Evolutionary conservation across 2,888 invertebrate genomes (phyloP).

Genomic region (Seira ritae): DNA sequence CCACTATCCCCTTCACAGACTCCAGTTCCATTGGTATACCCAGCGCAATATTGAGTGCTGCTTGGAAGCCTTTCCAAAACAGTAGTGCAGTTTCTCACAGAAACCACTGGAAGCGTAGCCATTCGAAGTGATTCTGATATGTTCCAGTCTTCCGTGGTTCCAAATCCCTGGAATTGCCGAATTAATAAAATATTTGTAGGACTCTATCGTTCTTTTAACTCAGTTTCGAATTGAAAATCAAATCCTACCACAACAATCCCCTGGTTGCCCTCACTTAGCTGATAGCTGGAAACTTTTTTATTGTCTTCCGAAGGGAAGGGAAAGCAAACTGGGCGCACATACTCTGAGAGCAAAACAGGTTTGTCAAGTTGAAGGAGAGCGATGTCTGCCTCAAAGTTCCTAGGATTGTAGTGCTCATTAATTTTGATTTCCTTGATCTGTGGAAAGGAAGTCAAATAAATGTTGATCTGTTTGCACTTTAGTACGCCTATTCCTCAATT

Average conservation of each 20-base stretch:
- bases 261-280: slow-evolving; percentile 45
- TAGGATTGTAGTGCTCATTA: slow-evolving; percentile 47
- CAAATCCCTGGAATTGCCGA: slow-evolving; percentile 64
- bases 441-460: slow-evolving; percentile 25
- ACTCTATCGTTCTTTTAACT: background rate
- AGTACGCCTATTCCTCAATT: background rate
- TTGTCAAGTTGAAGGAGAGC: slow-evolving; percentile 48
- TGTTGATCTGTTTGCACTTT: background rate
- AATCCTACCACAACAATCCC: slow-evolving; percentile 36
- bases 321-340: slow-evolving; percentile 63
- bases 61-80: slow-evolving; percentile 63
- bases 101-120: slow-evolving; percentile 64
- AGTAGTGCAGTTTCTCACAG: slow-evolving; percentile 63
- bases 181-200: slow-evolving; percentile 4
- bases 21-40: slow-evolving; percentile 65
- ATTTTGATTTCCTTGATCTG: slow-evolving; percentile 40
- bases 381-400: slow-evolving; percentile 64
- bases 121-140: slow-evolving; percentile 57
- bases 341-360: slow-evolving; percentile 47
- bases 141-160: slow-evolving; percentile 61
- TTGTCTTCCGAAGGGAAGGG: slow-evolving; percentile 58
- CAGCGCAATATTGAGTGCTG: slow-evolving; percentile 66
- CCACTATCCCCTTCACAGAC: slow-evolving; percentile 68
- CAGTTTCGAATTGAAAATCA: background rate
- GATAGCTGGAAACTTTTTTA: slow-evolving; percentile 29